Evolutionary conservation across 1,140 invertebrate species (phyloP).

Genomic region (Microplitis mediator): DNA sequence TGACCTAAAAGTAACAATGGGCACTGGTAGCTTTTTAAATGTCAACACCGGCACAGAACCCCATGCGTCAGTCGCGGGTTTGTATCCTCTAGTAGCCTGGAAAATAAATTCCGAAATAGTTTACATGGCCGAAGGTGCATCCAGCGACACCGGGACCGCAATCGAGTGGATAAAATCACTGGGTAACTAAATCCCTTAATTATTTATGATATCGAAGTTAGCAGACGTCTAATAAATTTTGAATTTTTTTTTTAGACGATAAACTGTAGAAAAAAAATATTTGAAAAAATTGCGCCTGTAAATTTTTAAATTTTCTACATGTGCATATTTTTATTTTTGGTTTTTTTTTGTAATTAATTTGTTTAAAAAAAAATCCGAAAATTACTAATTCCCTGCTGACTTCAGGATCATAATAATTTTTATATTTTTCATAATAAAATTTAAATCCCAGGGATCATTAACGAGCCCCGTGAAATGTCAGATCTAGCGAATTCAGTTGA

Average conservation of each 20-base stretch:
- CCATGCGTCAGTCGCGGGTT: slow-evolving; percentile 76
- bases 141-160: slow-evolving; percentile 86
- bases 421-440: slow-evolving; percentile 1
- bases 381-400: no score
- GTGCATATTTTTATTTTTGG: no score
- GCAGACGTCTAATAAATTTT: no score
- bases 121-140: slow-evolving; percentile 84
- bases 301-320: no score
- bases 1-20: slow-evolving; percentile 90
- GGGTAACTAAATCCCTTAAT: slow-evolving; percentile 63
- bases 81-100: slow-evolving; percentile 94
- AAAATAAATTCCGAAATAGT: slow-evolving; percentile 72
- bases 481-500: slow-evolving; percentile 74
- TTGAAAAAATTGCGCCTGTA: no score
- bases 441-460: slow-evolving; percentile 70
- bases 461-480: slow-evolving; percentile 71
- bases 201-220: no score
- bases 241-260: no score
- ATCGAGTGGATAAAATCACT: slow-evolving; percentile 84
- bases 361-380: no score
- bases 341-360: no score
- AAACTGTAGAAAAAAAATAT: no score
- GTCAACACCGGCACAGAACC: slow-evolving; percentile 81
- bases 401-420: no score
- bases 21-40: slow-evolving; percentile 92